phyloP scores from a whole-genome alignment of 2,797 vertebrate species.

The Trachops cirrhosus region DNA sequence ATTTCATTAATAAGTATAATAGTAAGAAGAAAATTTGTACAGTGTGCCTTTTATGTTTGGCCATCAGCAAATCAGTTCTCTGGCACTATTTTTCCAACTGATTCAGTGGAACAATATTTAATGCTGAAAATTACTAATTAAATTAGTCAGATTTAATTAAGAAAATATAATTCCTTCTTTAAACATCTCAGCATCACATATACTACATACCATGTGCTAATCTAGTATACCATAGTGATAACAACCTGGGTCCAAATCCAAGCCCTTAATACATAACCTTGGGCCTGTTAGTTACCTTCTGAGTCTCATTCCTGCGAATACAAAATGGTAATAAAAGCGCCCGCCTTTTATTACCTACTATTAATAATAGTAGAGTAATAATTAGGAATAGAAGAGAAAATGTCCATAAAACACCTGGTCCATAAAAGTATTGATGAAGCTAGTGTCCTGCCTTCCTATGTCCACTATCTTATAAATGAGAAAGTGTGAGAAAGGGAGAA shows the following conservation, averaged over 20 bases:
- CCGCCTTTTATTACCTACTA: too few relatives aligned
- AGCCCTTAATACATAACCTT: neutral
- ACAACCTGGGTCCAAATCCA: neutral
- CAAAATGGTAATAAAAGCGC: neutral
- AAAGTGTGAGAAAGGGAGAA: neutral
- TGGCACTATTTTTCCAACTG: neutral
- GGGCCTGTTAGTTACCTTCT: neutral
- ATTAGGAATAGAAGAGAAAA: neutral
- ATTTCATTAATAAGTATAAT: neutral
- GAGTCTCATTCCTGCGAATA: neutral
- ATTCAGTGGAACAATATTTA: neutral
- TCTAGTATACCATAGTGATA: neutral
- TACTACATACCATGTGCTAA: neutral
- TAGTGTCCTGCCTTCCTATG: neutral
- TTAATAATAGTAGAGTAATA: neutral
- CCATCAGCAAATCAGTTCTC: neutral
- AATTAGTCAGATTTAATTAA: neutral
- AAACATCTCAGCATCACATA: neutral
- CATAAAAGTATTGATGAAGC: neutral
- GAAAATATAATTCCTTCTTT: neutral
- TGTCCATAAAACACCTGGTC: neutral
- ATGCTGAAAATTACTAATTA: slow-evolving; percentile 5
- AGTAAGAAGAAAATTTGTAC: neutral
- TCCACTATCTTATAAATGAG: neutral
- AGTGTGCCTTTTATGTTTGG: neutral